Evolutionary conservation across 1,140 invertebrate species (phyloP).

Genomic region (Theocolax elegans): DNA sequence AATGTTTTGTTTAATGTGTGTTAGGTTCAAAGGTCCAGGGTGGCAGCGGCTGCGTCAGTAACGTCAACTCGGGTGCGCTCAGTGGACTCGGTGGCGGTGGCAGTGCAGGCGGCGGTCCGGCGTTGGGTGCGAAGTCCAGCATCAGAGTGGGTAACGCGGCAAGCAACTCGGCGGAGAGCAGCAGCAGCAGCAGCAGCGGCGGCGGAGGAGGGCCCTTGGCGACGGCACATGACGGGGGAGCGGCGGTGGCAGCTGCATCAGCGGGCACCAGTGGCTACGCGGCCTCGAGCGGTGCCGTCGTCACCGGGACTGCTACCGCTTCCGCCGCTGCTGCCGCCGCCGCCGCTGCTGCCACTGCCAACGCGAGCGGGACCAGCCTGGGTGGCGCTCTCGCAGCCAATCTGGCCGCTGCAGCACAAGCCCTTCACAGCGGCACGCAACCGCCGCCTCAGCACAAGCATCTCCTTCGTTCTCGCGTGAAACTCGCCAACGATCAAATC

Average conservation of each 20-base stretch:
- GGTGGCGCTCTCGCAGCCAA: conserved; percentile 37
- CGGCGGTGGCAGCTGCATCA: conserved; percentile 56
- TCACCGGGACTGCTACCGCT: conserved; percentile 52
- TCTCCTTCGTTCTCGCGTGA: conserved; percentile 63
- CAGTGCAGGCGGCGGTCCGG: conserved; percentile 52
- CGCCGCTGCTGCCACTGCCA: conserved; percentile 54
- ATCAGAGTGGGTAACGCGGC: conserved; percentile 69
- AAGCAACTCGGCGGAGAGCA: conserved; percentile 66
- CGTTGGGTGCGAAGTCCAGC: conserved; percentile 65
- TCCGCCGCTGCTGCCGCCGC: conserved; percentile 55
- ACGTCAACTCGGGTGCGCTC: background rate
- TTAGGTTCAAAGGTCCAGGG: conserved; percentile 37
- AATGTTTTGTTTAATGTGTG: too few species aligned
- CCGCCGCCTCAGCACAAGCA: conserved; percentile 66
- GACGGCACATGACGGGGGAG: conserved; percentile 60
- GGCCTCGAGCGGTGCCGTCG: conserved; percentile 58
- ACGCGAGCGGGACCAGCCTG: conserved; percentile 55
- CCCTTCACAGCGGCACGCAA: conserved; percentile 60
- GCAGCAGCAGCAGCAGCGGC: conserved; percentile 66
- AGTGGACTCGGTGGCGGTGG: background rate
- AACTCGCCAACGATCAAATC: conserved; percentile 56
- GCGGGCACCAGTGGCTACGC: conserved; percentile 60
- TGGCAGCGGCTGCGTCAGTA: conserved; percentile 18
- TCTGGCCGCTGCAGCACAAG: conserved; percentile 31
- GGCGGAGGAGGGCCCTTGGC: background rate